These are phyloP conservation scores for Myotis planiceps DNA, from an alignment of 2,797 vertebrate species.

Conservation along the genomic window DNA sequence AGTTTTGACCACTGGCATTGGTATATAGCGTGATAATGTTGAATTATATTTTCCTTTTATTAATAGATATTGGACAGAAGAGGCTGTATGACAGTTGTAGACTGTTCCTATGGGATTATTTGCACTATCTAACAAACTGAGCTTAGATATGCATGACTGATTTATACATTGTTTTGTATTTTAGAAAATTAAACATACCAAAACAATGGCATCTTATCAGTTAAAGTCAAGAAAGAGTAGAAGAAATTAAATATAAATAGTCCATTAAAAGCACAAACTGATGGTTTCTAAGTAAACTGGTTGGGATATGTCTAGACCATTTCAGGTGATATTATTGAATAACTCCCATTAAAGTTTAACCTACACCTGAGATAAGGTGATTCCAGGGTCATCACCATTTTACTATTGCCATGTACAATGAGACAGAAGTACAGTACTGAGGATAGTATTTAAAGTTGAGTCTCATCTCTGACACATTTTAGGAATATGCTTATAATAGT, in stretches of 20 bases:
- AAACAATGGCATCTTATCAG: background rate
- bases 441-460: background rate
- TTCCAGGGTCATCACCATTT: background rate
- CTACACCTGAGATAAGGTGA: background rate
- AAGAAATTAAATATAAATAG: background rate
- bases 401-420: background rate
- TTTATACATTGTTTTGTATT: background rate
- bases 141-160: background rate
- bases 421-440: background rate
- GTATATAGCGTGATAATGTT: background rate
- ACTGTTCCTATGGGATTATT: background rate
- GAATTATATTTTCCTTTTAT: background rate
- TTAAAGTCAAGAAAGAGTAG: background rate
- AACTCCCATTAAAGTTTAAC: background rate
- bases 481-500: background rate
- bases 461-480: background rate
- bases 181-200: conserved; percentile 12
- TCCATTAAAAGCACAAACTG: background rate
- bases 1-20: background rate
- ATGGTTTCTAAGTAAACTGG: background rate
- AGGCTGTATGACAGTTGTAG: background rate
- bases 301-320: background rate
- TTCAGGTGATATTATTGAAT: background rate
- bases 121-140: background rate
- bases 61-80: background rate